Percentiles rank a stretch among this genome's conserved stretches.
phyloP scores from a whole-genome alignment of 1,140 invertebrate species.

The Drosophila ficusphila region DNA sequence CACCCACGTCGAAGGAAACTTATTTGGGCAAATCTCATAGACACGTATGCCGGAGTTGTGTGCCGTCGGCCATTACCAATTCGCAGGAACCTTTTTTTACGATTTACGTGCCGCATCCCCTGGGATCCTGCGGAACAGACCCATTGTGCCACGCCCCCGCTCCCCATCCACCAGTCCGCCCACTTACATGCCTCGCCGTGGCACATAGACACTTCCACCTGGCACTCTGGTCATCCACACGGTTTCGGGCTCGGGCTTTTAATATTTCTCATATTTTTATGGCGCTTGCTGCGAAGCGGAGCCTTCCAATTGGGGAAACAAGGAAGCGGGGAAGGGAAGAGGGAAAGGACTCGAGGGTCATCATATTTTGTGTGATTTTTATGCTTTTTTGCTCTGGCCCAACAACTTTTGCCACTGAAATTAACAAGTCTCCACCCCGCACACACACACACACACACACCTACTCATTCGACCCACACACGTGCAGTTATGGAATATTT shows the following conservation, averaged over 20 bases:
- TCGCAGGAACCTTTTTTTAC: slow-evolving; percentile 74
- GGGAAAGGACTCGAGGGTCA: slow-evolving; percentile 48
- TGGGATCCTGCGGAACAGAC: slow-evolving; percentile 31
- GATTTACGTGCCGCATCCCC: slow-evolving; percentile 77
- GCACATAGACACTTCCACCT: slow-evolving; percentile 43
- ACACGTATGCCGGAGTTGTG: slow-evolving; percentile 42
- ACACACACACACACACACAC: neutral
- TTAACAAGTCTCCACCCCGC: slow-evolving; percentile 64
- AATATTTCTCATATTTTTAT: slow-evolving; percentile 82
- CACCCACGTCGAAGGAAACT: slow-evolving; percentile 20
- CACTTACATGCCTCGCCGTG: slow-evolving; percentile 9
- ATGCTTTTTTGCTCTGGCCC: slow-evolving; percentile 15
- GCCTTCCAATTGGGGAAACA: too few species aligned
- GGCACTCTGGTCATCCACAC: slow-evolving; percentile 45
- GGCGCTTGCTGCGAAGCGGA: slow-evolving; percentile 37
- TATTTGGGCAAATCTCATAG: slow-evolving; percentile 55
- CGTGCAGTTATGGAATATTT: slow-evolving; percentile 23
- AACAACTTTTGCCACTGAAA: slow-evolving; percentile 74
- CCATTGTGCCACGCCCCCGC: slow-evolving; percentile 26
- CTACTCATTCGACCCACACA: neutral
- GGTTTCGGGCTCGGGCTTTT: slow-evolving; percentile 63
- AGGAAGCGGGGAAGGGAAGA: too few species aligned
- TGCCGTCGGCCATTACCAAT: slow-evolving; percentile 54
- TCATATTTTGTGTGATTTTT: slow-evolving; percentile 73
- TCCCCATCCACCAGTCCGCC: too few species aligned